Evolutionary conservation across 2,797 vertebrate genomes (phyloP), one percentile per base, ranked within the genome.

Genomic region (Oreochromis grahami): DNA sequence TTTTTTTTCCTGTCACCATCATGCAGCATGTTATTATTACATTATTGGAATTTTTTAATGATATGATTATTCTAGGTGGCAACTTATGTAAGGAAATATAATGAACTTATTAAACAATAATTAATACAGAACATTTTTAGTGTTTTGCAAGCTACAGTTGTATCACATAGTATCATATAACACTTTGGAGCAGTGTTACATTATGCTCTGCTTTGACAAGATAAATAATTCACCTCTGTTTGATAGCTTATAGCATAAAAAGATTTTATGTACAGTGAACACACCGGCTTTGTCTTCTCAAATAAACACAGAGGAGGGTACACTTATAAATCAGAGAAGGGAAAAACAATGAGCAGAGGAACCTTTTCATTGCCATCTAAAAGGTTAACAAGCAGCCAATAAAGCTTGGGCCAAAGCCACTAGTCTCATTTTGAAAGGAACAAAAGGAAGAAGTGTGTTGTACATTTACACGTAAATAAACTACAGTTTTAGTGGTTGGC

Each of bases 301-400:
- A 89, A 83, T 88, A 82, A 82, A 89, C 38, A 85, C 48, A 82
- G 50, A 84, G 50, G 34, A 60, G 70, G 43, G 78, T 80, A 83
- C 90, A 88, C 68, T 78, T 86, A 87, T 88, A 86, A 90, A 93
- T 87, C 70, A 87, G 74, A 76, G 12, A 48, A 65, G 65, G 78
- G 52, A 53, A 63, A 91, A 84, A 90, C 84, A 92, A 87, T 89
- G 87, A 92, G 91, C 79, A 84, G 76, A 76, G 79, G 90, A 93
- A 94, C 94, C 94, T 95, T 95, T 95, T 93, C 90, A 94, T 90
- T 88, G 79, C 77, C 79, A 86, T 89, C 89, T 93, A 84, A 95
- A 95, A 95, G 93, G 94, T 96, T 96, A 94, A 96, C 92, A 94
- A 94, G 93, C 86, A 89, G 80, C 86, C 90, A 88, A 91, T 91